These are phyloP conservation scores for Spodoptera frugiperda DNA, from an alignment of 1,140 invertebrate genomes.

Conservation along the genomic window DNA sequence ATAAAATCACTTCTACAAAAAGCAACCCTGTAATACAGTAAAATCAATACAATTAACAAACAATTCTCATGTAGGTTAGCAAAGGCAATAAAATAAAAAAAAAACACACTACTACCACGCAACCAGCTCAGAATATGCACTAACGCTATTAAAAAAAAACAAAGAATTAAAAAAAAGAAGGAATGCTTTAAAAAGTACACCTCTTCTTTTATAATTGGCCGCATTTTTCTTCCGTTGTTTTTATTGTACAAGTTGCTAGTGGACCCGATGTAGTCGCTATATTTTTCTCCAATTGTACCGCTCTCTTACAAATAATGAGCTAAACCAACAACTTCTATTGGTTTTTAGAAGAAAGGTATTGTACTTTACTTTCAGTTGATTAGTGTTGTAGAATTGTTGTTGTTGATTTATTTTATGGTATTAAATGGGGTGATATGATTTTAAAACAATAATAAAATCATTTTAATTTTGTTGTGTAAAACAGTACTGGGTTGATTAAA, in stretches of 20 bases:
- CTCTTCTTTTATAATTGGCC: constrained; percentile 28
- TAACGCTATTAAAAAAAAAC: not conserved
- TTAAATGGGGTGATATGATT: too few relatives aligned
- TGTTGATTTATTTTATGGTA: not conserved
- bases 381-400: not conserved
- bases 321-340: constrained; percentile 29
- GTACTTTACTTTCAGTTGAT: constrained; percentile 21
- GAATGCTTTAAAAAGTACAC: not conserved
- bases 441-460: too few relatives aligned
- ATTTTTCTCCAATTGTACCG: constrained; percentile 11
- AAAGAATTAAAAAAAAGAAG: not conserved
- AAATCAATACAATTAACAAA: not conserved
- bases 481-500: too few relatives aligned
- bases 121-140: not conserved
- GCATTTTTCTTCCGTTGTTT: constrained; percentile 35
- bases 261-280: not conserved
- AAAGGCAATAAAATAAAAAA: not conserved
- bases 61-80: too few relatives aligned
- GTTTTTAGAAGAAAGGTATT: constrained; percentile 7
- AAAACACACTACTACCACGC: not conserved
- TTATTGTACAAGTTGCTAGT: not conserved
- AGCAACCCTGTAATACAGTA: not conserved
- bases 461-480: too few relatives aligned
- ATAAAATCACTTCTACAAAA: too few relatives aligned
- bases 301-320: constrained; percentile 43